Evolutionary conservation across 2,888 invertebrate genomes (phyloP).

Genomic region (Amphipoea oculea): DNA sequence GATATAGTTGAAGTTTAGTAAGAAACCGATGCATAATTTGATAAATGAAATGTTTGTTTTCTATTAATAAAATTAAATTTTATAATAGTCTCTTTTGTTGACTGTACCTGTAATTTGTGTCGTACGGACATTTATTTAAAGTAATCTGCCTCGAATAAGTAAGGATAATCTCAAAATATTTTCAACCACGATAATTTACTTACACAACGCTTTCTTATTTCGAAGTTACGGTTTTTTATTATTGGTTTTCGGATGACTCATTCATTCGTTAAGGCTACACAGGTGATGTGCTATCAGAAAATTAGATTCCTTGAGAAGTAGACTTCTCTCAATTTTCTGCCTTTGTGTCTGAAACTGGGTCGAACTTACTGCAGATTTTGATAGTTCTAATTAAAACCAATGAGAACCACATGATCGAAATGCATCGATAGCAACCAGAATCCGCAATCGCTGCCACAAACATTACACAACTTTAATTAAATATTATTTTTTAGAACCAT

Average conservation of each 20-base stretch:
- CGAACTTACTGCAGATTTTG: not conserved
- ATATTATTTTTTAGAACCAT: slow-evolving; percentile 48
- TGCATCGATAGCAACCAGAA: not conserved
- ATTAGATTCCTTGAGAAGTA: not conserved
- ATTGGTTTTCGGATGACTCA: not conserved
- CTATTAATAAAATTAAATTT: too few relatives aligned
- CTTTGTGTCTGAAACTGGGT: not conserved
- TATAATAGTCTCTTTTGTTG: too few relatives aligned
- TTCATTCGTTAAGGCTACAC: not conserved
- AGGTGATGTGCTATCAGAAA: not conserved
- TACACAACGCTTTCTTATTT: not conserved
- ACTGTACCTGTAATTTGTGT: not conserved
- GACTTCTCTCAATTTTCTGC: not conserved
- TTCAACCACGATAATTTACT: not conserved
- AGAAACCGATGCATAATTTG: too few relatives aligned
- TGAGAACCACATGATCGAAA: not conserved
- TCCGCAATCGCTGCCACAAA: not conserved
- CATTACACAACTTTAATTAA: not conserved
- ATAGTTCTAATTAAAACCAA: not conserved
- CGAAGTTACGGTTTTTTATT: not conserved
- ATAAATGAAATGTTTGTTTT: too few relatives aligned
- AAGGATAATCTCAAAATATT: not conserved
- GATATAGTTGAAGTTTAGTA: too few relatives aligned
- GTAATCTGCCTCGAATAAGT: not conserved
- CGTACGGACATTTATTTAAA: not conserved